Percentiles rank a stretch among this genome's conserved stretches.
phyloP scores from a whole-genome alignment of 2,888 invertebrate species.

The Parascotia fuliginaria region DNA sequence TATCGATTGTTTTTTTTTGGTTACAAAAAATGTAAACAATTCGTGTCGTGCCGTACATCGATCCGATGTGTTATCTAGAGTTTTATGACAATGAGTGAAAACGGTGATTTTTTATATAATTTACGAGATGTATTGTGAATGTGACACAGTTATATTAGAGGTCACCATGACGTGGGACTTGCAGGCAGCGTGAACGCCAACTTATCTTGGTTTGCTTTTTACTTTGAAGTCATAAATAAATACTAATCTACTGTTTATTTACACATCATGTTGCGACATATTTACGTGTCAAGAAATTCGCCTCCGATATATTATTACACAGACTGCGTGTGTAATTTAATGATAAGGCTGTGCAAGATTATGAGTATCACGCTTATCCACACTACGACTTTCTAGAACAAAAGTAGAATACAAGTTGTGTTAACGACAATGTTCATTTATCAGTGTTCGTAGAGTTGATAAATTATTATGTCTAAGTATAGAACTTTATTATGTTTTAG shows the following conservation, averaged over 20 bases:
- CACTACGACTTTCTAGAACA: conserved; percentile 28
- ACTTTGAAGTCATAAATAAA: conserved; percentile 16
- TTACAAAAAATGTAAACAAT: conserved; percentile 80
- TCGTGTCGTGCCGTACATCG: conserved; percentile 40
- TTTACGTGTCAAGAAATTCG: conserved; percentile 17
- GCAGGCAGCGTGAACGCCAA: too few species aligned
- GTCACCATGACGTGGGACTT: conserved; percentile 48
- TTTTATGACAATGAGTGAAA: conserved; percentile 42
- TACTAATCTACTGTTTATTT: conserved; percentile 32
- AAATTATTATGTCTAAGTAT: background rate
- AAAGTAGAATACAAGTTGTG: conserved; percentile 11
- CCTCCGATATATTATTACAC: conserved; percentile 7
- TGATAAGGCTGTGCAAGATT: conserved; percentile 19
- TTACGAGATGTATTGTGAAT: conserved; percentile 39
- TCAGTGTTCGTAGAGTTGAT: background rate
- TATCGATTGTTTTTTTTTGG: conserved; percentile 63
- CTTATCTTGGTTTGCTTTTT: conserved; percentile 25
- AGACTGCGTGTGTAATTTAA: conserved; percentile 17
- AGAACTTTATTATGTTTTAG: background rate
- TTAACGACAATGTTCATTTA: conserved; percentile 12
- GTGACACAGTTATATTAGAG: conserved; percentile 37
- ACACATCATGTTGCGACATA: conserved; percentile 19
- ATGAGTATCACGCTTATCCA: conserved; percentile 3
- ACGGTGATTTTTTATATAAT: conserved; percentile 26
- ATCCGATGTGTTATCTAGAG: conserved; percentile 45